phyloP scores from a whole-genome alignment of 2,113 vertebrate genomes.

The Myotis brandtii region DNA sequence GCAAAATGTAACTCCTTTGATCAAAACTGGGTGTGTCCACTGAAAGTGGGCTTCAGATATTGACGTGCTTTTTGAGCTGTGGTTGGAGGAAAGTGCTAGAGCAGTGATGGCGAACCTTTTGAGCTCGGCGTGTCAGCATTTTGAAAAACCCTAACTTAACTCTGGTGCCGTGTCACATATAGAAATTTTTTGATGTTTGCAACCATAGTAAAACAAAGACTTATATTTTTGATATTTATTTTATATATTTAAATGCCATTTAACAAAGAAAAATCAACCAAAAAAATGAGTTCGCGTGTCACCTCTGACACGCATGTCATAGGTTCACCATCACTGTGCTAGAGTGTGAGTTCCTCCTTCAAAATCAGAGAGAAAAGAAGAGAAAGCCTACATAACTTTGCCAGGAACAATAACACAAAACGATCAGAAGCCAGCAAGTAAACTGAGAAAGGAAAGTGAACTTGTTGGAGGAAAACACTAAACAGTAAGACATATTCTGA shows the following conservation, averaged over 20 bases:
- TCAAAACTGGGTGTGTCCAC: not conserved
- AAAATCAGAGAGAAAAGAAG: conserved; percentile 9
- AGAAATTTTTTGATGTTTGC: too few relatives aligned
- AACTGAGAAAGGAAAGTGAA: not conserved
- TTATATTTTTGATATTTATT: too few relatives aligned
- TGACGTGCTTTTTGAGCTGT: not conserved
- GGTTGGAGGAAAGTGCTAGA: not conserved
- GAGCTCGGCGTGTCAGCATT: too few relatives aligned
- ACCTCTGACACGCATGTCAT: too few relatives aligned
- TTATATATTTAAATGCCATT: too few relatives aligned
- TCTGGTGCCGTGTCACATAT: too few relatives aligned
- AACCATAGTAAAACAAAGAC: too few relatives aligned
- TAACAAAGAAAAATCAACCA: too few relatives aligned
- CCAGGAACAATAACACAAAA: not conserved
- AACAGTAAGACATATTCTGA: not conserved
- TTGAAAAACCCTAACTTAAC: too few relatives aligned
- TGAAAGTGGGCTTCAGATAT: not conserved
- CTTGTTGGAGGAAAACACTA: not conserved
- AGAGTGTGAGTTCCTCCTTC: not conserved
- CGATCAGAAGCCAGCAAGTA: not conserved
- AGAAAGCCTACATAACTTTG: not conserved
- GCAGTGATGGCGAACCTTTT: too few relatives aligned
- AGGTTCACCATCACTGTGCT: too few relatives aligned
- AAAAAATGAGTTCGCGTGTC: too few relatives aligned
- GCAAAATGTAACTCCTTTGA: not conserved